Conservation (phyloP, 92 coral and sea anemone species). For the Diadumene lineata region DNA sequence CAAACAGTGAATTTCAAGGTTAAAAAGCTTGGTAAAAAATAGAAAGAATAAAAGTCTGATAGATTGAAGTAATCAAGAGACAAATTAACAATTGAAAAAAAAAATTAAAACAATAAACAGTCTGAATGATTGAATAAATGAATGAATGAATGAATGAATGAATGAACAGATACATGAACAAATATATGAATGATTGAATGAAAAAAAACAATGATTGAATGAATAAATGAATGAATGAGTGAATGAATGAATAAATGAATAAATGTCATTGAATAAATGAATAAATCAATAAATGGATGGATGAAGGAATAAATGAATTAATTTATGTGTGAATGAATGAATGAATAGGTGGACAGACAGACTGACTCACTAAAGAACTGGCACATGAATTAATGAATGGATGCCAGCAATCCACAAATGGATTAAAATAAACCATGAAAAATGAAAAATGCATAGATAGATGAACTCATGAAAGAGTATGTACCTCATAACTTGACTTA, state of each 20-base stretch:
- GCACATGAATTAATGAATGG: neutral
- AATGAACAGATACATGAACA: neutral
- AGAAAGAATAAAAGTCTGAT: neutral
- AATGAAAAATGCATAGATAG: neutral
- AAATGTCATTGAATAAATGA: neutral
- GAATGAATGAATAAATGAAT: neutral
- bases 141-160: neutral
- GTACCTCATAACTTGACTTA: slow-evolving; percentile 45
- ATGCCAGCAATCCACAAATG: no score
- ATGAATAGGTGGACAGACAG: neutral
- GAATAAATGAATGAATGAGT: neutral
- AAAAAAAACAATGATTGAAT: neutral
- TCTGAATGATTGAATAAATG: neutral
- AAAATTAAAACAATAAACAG: neutral
- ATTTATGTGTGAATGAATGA: neutral
- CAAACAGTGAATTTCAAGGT: no score
- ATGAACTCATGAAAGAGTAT: neutral
- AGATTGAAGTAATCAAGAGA: neutral
- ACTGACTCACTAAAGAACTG: no score
- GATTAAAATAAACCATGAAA: no score
- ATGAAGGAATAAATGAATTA: slow-evolving; percentile 23
- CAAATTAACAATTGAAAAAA: no score
- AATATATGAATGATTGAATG: neutral
- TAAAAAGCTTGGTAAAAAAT: neutral
- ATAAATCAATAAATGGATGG: neutral